phyloP scores from a whole-genome alignment of 2,113 vertebrate species.

The Xenopus borealis region DNA sequence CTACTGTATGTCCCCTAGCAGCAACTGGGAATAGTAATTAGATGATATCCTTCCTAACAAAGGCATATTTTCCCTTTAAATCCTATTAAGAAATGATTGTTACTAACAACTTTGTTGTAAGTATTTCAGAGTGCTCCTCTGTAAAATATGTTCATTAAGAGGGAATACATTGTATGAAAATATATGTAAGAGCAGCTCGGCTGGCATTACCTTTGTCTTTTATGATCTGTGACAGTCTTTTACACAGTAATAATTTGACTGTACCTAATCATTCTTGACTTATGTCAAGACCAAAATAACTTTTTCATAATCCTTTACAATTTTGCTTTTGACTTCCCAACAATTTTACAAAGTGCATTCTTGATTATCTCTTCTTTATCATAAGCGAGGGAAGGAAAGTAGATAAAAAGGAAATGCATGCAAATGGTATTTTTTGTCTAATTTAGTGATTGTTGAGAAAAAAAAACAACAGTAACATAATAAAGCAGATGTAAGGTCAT shows the following conservation, averaged over 20 bases:
- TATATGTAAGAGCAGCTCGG: conserved; percentile 5
- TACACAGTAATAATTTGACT: too few species aligned
- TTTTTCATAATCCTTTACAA: neutral
- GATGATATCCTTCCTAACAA: too few species aligned
- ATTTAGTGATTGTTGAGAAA: conserved; percentile 1
- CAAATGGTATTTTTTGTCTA: neutral
- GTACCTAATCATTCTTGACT: neutral
- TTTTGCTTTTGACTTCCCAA: conserved; percentile 12
- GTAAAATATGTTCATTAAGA: conserved; percentile 18
- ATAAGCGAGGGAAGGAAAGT: neutral
- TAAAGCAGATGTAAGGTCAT: neutral
- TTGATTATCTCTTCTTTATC: neutral
- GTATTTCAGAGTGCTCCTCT: too few species aligned
- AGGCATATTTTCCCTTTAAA: too few species aligned
- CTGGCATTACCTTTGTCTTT: conserved; percentile 15
- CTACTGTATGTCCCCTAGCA: too few species aligned
- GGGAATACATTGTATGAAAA: conserved; percentile 4
- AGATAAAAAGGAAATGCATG: neutral
- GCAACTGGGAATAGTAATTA: too few species aligned
- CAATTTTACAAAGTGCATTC: neutral
- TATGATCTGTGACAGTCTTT: too few species aligned
- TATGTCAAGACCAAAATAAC: neutral
- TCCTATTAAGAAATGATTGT: too few species aligned
- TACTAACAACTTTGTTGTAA: too few species aligned
- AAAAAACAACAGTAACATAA: neutral